These are phyloP conservation scores for Drosophila nr. medialis DNA, from an alignment of 2,888 invertebrate species.

Conservation along the genomic window DNA sequence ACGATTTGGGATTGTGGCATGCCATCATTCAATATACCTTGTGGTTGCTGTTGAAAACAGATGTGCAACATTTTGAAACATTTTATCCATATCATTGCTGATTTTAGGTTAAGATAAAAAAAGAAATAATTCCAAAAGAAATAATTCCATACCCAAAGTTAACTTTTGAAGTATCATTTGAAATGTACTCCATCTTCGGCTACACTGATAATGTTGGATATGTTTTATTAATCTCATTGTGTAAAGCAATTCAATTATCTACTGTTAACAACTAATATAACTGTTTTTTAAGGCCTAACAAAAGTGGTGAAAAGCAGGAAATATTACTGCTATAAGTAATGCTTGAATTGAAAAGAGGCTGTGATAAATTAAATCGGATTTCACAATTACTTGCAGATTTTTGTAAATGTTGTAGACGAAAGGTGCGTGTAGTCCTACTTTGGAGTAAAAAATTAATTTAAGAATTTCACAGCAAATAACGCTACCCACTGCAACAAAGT, in stretches of 20 bases:
- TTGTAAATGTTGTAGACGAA: conserved; percentile 51
- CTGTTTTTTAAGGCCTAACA: conserved; percentile 18
- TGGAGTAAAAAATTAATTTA: conserved; percentile 51
- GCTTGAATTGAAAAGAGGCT: conserved; percentile 66
- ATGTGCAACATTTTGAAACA: not conserved
- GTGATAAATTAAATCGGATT: conserved; percentile 68
- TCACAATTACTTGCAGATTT: conserved; percentile 72
- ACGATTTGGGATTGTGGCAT: not conserved
- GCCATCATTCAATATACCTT: not conserved
- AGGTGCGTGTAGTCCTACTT: conserved; percentile 66
- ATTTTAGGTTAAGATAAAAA: not conserved
- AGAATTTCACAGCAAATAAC: conserved; percentile 66
- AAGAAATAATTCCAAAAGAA: fast-evolving
- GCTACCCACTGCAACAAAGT: conserved; percentile 27
- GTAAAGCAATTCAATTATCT: not conserved
- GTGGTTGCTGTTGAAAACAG: not conserved
- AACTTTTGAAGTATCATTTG: not conserved
- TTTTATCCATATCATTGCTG: not conserved
- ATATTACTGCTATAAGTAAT: conserved; percentile 54
- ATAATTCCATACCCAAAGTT: not conserved
- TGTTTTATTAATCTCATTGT: not conserved
- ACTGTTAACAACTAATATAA: conserved; percentile 6
- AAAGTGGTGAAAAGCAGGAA: conserved; percentile 17
- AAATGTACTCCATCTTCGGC: not conserved
- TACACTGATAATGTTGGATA: not conserved